Percentiles rank a stretch among this genome's conserved stretches.
Evolutionary conservation across 2,113 vertebrate species (phyloP).

Genomic region (Xenus cinereus): DNA sequence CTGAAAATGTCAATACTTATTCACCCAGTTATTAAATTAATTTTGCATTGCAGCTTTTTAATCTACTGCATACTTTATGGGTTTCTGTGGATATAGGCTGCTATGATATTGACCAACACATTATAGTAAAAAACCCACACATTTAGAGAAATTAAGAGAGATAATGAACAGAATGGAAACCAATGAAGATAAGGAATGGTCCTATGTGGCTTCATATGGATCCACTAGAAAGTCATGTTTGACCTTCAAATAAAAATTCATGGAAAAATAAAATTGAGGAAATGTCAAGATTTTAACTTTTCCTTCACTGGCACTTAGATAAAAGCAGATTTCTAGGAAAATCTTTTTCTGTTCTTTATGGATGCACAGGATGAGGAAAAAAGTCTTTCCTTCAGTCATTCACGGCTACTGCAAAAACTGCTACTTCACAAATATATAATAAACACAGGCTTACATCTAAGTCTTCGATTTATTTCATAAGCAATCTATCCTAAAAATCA

Average conservation of each 20-base stretch:
- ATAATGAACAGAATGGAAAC: not conserved
- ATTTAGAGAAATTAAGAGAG: not conserved
- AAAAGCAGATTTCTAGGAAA: not conserved
- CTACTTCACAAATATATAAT: not conserved
- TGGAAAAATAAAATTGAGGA: not conserved
- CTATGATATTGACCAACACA: not conserved
- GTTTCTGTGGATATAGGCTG: not conserved
- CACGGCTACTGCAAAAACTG: not conserved
- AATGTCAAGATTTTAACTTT: not conserved
- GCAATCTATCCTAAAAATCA: not conserved
- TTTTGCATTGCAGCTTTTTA: not conserved
- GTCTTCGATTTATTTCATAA: not conserved
- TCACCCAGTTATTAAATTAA: not conserved
- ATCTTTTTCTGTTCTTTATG: not conserved
- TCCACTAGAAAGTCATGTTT: not conserved
- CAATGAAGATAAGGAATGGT: not conserved
- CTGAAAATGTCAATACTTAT: not conserved
- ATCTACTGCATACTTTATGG: not conserved
- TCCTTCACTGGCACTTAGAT: not conserved
- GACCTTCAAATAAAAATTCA: not conserved
- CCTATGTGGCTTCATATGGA: not conserved
- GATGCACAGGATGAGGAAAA: not conserved
- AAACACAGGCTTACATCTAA: not conserved
- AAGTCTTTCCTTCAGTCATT: not conserved
- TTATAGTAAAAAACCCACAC: not conserved